phyloP scores from a whole-genome alignment of 1,140 invertebrate species.

The Oncopodura yosiiana region DNA sequence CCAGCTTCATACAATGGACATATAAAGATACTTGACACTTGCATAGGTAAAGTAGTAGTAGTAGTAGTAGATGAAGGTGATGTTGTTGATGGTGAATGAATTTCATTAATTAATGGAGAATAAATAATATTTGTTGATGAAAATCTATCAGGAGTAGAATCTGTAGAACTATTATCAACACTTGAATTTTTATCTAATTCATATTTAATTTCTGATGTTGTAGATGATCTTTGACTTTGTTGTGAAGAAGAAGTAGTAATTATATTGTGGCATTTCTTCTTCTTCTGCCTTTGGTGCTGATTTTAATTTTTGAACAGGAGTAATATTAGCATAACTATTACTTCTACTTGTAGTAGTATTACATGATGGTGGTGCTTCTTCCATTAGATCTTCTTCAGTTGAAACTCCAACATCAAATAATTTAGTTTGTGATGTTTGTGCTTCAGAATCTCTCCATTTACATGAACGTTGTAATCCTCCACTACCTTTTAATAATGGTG shows the following conservation, averaged over 20 bases:
- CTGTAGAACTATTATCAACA: conserved; percentile 30
- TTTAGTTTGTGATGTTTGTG: conserved; percentile 20
- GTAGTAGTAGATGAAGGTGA: conserved; percentile 3
- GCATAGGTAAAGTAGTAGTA: conserved; percentile 8
- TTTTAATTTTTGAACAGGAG: neutral
- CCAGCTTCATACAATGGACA: conserved; percentile 32
- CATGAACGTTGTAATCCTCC: neutral
- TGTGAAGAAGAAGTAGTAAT: neutral
- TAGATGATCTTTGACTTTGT: neutral
- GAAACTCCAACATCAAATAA: conserved; percentile 20
- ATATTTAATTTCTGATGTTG: conserved; percentile 1
- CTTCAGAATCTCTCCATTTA: conserved; percentile 17
- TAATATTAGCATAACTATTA: neutral
- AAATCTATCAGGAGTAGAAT: conserved; percentile 25
- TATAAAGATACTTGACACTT: conserved; percentile 13
- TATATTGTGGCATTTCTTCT: neutral
- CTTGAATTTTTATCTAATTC: conserved; percentile 34
- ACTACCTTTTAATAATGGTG: conserved; percentile 8
- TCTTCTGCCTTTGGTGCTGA: neutral
- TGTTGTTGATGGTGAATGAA: conserved; percentile 13
- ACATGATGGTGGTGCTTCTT: neutral
- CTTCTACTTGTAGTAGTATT: neutral
- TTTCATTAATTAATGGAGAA: conserved; percentile 32
- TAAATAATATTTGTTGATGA: conserved; percentile 33
- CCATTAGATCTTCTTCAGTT: conserved; percentile 9